Base-by-base conservation (phyloP, 1,140 invertebrate genomes). In the Listronotus oregonensis region DNA sequence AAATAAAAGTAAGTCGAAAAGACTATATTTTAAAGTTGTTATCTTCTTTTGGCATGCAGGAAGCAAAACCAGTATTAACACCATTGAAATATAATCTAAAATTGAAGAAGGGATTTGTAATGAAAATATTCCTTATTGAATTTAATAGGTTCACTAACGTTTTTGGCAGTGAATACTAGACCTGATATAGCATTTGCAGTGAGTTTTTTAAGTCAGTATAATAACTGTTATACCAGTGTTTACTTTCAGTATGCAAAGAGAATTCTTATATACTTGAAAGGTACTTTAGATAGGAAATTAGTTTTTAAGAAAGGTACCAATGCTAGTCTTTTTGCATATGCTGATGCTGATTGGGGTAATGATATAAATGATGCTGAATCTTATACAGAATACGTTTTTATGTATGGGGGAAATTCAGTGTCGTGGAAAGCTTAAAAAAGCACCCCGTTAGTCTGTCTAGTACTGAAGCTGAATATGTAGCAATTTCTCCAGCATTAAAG, bases 101-200 rank as follows among this genome's bases (percentile, higher is more conserved):
- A 12, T 40, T 10, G 43, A 27, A 66, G 21, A 44, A 44, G 11
- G 59, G 66, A 18, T 11, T 5, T 34, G 55, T 27, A 17, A 10
- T 40, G 32, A 46, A 27, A 64, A 42, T 18, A 43, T 66, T 74
- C 21, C 67, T 27, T 82, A 76, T 67, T 72, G 74, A 61, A 51
- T 81, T 40, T 52, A 75, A n/a, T n/a, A n/a, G n/a, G n/a, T n/a
- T n/a, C n/a, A n/a, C 67, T 83, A 14, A 75, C 81, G 69, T 82
- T 81, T 68, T 60, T 81, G 6, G 65, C 79, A 11, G 73, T 78
- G 6, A 54, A 71, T 1, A 81, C 80, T 6, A 66, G 82, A 54
- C n/a, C 80, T 80, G 34, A 83, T 70, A 78, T 83, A 32, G 59
- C 78, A 3, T 82, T 72, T 83, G n/a, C n/a, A n/a, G n/a, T n/a